Percentiles rank a stretch among this genome's conserved stretches.
These are phyloP conservation scores for Caradrina clavipalpis DNA, from an alignment of 2,888 invertebrate genomes.

Conservation along the genomic window DNA sequence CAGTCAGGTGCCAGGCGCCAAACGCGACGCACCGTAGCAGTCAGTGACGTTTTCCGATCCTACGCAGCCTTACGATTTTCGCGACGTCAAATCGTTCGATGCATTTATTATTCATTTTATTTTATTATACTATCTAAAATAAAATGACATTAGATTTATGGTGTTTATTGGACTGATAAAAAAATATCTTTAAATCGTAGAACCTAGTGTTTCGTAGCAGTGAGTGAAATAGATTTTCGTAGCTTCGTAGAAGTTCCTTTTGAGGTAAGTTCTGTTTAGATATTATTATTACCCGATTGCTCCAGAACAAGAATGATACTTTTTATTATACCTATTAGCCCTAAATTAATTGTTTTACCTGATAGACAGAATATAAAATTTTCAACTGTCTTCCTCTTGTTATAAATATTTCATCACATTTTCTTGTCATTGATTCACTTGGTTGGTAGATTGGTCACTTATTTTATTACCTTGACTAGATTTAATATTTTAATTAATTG, in stretches of 20 bases:
- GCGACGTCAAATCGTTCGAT: conserved; percentile 64
- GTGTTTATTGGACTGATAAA: conserved; percentile 61
- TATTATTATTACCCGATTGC: background rate
- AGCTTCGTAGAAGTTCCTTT: conserved; percentile 73
- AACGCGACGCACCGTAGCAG: conserved; percentile 81
- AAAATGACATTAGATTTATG: conserved; percentile 57
- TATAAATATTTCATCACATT: background rate
- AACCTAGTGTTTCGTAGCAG: conserved; percentile 74
- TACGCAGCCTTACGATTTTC: conserved; percentile 76
- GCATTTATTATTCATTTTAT: conserved; percentile 42
- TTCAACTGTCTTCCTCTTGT: background rate
- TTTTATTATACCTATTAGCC: background rate
- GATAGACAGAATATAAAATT: background rate
- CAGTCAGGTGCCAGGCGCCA: conserved; percentile 90
- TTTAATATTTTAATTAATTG: too few species aligned
- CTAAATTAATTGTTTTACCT: background rate
- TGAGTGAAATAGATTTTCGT: conserved; percentile 77
- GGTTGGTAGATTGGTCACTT: too few species aligned
- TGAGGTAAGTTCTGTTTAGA: conserved; percentile 73
- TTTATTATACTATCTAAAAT: conserved; percentile 35
- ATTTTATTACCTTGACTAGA: too few species aligned
- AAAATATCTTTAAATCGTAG: conserved; percentile 25
- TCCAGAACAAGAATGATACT: background rate
- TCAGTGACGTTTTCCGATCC: conserved; percentile 69
- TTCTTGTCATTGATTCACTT: background rate